Evolutionary conservation across 2,113 vertebrate species (phyloP), one percentile per base, ranked within the genome.

Genomic region (Chaetorhynchus papuensis): DNA sequence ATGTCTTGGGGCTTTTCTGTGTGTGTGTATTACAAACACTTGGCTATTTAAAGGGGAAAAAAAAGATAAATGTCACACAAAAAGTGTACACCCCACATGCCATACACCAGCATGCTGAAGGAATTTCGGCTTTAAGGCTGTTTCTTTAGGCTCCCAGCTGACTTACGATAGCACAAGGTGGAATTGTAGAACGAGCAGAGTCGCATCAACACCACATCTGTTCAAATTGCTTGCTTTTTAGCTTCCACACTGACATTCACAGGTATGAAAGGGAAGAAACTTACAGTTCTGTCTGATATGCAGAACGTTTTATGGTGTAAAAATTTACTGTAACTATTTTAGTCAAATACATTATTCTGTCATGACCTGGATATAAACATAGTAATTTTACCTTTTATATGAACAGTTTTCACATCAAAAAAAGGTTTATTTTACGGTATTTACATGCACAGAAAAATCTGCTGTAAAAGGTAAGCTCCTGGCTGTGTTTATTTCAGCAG

Each of bases 121-220:
- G 65, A 68, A 90, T 83, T 71, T 87, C 27, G n/a, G 41, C 26
- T 90, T 79, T 79, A 75, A 90, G 77, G 26, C 17, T 87, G n/a
- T 81, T 59, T 76, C 47, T 88, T 78, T 78, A 57, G 95, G 84
- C 37, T 84, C 69, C 28, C 87, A 72, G 79, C 75, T 96, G 87
- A 77, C 42, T 83, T 81, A n/a, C 11, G 59, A 60, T 56, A 91
- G 64, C 59, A 77, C 26, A 71, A 88, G 11, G 7, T 82, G 83
- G 61, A 89, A 49, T 52, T 91, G 42, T 89, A 71, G 78, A 63
- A 86, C 8, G 31, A 93, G 37, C 71, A 68, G 83, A 92, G 76
- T 91, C 90, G 78, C 78, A 91, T 87, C 78, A 94, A 80, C 82
- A 95, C 69, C 61, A 90, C 90, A 96, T 95, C 95, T 97, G 89